phyloP scores from a whole-genome alignment of 2,888 invertebrate species.

The Anticlea derivata region DNA sequence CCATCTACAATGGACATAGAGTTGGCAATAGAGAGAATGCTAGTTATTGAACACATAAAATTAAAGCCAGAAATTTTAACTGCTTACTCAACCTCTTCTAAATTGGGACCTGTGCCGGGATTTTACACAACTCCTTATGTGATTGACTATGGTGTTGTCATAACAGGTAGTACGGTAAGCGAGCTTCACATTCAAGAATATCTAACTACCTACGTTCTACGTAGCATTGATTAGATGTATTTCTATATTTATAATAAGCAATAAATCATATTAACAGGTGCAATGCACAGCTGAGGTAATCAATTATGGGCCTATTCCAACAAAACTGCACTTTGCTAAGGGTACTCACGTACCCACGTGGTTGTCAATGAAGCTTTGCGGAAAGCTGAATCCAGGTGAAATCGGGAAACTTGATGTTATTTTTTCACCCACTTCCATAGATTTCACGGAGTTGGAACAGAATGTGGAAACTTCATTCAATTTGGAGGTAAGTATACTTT shows the following conservation, averaged over 20 bases:
- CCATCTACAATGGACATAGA: slow-evolving; percentile 85
- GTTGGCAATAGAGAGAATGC: slow-evolving; percentile 83
- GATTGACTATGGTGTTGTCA: slow-evolving; percentile 83
- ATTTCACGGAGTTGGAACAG: slow-evolving; percentile 72
- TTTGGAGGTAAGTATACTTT: slow-evolving; percentile 66
- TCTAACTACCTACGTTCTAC: not conserved
- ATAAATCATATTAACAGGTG: slow-evolving; percentile 45
- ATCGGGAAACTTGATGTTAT: slow-evolving; percentile 73
- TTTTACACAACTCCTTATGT: slow-evolving; percentile 78
- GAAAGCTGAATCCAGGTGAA: slow-evolving; percentile 76
- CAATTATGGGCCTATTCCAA: slow-evolving; percentile 82
- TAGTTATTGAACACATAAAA: slow-evolving; percentile 73
- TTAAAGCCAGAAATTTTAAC: slow-evolving; percentile 62
- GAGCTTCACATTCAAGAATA: too few species aligned
- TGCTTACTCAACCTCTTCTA: slow-evolving; percentile 51
- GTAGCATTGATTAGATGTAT: not conserved
- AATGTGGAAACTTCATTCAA: slow-evolving; percentile 67
- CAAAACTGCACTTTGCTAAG: slow-evolving; percentile 71
- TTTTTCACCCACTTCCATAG: slow-evolving; percentile 75
- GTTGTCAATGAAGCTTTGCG: slow-evolving; percentile 64
- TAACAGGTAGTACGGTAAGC: slow-evolving; percentile 71
- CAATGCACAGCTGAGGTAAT: slow-evolving; percentile 72
- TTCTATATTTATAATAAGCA: not conserved
- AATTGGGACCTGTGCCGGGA: slow-evolving; percentile 72
- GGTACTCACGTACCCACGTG: slow-evolving; percentile 57